Evolutionary conservation across 1,140 invertebrate species (phyloP).

Genomic region (Medauroidea extradentata): DNA sequence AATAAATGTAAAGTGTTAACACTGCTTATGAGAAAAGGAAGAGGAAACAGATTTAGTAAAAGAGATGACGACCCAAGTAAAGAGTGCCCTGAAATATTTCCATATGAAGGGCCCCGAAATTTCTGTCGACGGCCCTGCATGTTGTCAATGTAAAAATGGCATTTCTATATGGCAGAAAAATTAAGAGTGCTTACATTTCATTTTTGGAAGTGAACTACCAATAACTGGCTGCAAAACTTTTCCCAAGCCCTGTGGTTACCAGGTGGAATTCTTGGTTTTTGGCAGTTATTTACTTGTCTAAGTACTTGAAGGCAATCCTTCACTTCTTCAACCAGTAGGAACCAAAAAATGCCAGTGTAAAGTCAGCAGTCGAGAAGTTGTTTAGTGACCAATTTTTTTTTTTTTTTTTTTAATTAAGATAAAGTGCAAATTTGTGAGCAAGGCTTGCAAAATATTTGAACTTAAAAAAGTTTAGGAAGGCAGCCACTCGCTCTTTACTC

Average conservation of each 20-base stretch:
- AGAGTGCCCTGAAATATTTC: too few species aligned
- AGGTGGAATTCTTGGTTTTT: conserved; percentile 1
- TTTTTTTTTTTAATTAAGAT: neutral
- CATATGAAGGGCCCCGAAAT: too few species aligned
- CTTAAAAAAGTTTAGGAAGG: too few species aligned
- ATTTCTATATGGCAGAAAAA: conserved; percentile 4
- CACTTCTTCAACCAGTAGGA: neutral
- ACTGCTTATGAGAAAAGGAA: too few species aligned
- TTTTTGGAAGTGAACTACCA: neutral
- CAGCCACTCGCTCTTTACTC: too few species aligned
- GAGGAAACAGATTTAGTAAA: too few species aligned
- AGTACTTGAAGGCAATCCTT: neutral
- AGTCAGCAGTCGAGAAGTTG: neutral
- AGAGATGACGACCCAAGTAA: too few species aligned
- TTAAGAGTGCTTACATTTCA: neutral
- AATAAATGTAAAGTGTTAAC: too few species aligned
- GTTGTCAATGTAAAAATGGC: neutral
- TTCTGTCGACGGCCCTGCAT: too few species aligned
- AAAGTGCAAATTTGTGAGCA: neutral
- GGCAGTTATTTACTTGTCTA: neutral
- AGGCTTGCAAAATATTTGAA: too few species aligned
- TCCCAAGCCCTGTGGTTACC: neutral
- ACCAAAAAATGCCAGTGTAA: neutral
- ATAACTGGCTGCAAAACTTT: neutral
- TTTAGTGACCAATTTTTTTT: neutral